Evolutionary conservation across 2,113 vertebrate genomes (phyloP), one percentile per base, ranked within the genome.

Genomic region (Puffinus mauretanicus): DNA sequence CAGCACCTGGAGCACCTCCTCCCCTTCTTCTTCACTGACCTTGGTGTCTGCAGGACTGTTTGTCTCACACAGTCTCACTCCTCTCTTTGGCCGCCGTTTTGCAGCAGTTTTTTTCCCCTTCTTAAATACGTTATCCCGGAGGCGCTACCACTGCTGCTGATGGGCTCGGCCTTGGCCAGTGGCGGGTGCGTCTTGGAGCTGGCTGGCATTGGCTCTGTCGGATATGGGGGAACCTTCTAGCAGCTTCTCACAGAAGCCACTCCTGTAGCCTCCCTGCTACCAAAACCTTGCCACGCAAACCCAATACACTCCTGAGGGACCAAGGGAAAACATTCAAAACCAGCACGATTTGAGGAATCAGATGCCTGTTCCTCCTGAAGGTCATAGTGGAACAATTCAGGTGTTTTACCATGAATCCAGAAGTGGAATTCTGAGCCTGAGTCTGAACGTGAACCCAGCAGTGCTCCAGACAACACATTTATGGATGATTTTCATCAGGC

Each of bases 111-210:
- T 58, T 58, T n/a, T 9, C 58, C 22, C 21, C n/a, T 36, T 10
- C n/a, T 36, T 10, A 61, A 25, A 16, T 61, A 25, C 7, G 6
- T 11, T 25, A 25, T 36, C 15, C 3, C n/a, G 36, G 58, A 25
- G 22, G 14, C 4, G 3, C n/a, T 61, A 36, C n/a, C n/a, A 36
- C n/a, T 1, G 2, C 36, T 2, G 4, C 58, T 36, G 58, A 36
- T 16, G 4, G n/a, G 58, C 22, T 61, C 7, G 4, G 58, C 22
- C 10, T 61, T 61, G n/a, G 22, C 22, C n/a, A 61, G 58, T 4
- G 1, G n/a, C 1, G 2, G 22, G n/a, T 61, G 15, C 1, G 0
- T 25, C n/a, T 61, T 61, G n/a, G n/a, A 25, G 22, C 9, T 2
- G 3, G n/a, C 58, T 61, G 22, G 22, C 10, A 16, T 25, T 61